These are phyloP conservation scores for Seriola dumerili DNA, from an alignment of 2,113 vertebrate species.

Conservation along the genomic window DNA sequence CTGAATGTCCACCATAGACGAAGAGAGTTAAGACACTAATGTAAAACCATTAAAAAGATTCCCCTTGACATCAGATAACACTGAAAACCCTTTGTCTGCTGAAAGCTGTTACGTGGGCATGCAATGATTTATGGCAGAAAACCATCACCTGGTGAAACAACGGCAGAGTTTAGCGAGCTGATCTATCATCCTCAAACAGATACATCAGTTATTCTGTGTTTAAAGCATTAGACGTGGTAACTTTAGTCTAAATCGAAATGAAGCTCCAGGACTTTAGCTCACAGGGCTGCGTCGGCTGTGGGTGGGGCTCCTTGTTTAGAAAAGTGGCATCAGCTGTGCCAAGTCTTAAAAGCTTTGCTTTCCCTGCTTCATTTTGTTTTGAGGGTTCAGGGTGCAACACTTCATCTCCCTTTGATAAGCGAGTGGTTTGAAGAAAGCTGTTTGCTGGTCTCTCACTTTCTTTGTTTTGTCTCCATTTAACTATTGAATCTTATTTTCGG, in stretches of 20 bases:
- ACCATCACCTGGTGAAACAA: not conserved
- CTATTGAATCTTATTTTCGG: not conserved
- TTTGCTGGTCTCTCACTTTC: not conserved
- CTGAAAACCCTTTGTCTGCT: too few relatives aligned
- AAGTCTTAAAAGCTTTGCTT: slow-evolving; percentile 47
- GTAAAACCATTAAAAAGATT: not conserved
- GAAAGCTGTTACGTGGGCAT: too few relatives aligned
- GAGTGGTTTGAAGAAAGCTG: not conserved
- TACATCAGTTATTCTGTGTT: not conserved
- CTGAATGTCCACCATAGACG: not conserved
- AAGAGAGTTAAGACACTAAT: accelerated
- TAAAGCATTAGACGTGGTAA: not conserved
- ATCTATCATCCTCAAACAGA: not conserved
- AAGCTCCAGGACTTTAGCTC: slow-evolving; percentile 1
- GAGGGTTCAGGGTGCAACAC: not conserved
- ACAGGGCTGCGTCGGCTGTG: not conserved
- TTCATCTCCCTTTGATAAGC: slow-evolving; percentile 4
- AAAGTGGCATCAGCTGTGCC: slow-evolving; percentile 46
- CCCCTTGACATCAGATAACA: too few relatives aligned
- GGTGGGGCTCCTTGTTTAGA: slow-evolving; percentile 35
- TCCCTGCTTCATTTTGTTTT: not conserved
- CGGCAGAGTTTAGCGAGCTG: not conserved
- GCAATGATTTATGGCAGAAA: too few relatives aligned
- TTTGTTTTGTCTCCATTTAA: not conserved
- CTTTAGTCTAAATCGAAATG: slow-evolving; percentile 3